A percentile compares a stretch with the other conserved stretches of the same genome.
phyloP scores from a whole-genome alignment of 2,113 vertebrate species.

The Microtus montanus region DNA sequence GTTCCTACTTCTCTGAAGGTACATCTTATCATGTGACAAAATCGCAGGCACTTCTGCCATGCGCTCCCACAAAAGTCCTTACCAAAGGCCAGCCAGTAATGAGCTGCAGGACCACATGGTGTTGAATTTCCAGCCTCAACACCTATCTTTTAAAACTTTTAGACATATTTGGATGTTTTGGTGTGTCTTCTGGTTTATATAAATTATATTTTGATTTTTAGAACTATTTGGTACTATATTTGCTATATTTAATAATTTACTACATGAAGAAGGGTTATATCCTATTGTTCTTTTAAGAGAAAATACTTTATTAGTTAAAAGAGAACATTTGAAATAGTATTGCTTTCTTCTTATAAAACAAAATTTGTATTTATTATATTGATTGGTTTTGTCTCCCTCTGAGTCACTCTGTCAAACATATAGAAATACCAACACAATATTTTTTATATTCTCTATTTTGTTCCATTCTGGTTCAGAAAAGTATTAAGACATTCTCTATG shows the following conservation, averaged over 20 bases:
- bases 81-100: not conserved
- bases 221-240: not conserved
- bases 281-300: not conserved
- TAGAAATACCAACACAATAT: not conserved
- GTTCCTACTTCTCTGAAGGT: too few relatives aligned
- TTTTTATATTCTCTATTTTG: not conserved
- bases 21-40: too few relatives aligned
- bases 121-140: not conserved
- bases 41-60: not conserved
- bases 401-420: not conserved
- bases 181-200: not conserved
- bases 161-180: not conserved
- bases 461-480: not conserved
- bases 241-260: not conserved
- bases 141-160: not conserved
- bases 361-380: not conserved
- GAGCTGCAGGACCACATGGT: not conserved
- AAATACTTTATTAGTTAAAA: constrained; percentile 9
- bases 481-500: not conserved
- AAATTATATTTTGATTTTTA: not conserved
- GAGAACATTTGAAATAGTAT: constrained; percentile 23
- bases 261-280: not conserved
- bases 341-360: constrained; percentile 7
- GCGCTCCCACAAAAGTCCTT: not conserved
- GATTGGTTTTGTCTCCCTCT: not conserved